These are phyloP conservation scores for Microctonus brassicae DNA, from an alignment of 2,888 invertebrate genomes.

Conservation along the genomic window DNA sequence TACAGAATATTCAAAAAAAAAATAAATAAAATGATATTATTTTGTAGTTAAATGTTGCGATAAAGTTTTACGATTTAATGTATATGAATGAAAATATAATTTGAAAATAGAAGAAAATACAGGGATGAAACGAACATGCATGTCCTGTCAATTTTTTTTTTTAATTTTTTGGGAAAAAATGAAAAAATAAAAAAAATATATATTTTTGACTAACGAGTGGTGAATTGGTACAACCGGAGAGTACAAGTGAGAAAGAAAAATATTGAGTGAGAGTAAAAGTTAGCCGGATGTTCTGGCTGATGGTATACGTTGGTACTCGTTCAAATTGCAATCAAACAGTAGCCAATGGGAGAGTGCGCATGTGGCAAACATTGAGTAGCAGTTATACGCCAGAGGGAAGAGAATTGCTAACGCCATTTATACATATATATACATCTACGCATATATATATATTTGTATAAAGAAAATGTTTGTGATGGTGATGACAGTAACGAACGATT, in stretches of 20 bases:
- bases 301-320: neutral
- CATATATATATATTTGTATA: neutral
- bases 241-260: neutral
- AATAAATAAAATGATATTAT: neutral
- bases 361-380: conserved; percentile 1
- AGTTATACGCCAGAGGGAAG: neutral
- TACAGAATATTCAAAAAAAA: neutral
- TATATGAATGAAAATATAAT: neutral
- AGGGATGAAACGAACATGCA: neutral
- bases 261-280: neutral
- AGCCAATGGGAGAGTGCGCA: neutral
- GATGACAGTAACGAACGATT: conserved; percentile 17
- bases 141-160: neutral
- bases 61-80: neutral
- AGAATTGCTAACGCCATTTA: neutral
- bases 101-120: neutral
- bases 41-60: neutral
- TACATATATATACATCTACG: neutral
- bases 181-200: neutral
- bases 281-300: conserved; percentile 13
- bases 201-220: neutral
- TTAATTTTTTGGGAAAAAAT: neutral
- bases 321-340: conserved; percentile 30
- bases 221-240: neutral
- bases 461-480: neutral